Conservation (phyloP, 2,797 vertebrate genomes). For the Mus minutoides region DNA sequence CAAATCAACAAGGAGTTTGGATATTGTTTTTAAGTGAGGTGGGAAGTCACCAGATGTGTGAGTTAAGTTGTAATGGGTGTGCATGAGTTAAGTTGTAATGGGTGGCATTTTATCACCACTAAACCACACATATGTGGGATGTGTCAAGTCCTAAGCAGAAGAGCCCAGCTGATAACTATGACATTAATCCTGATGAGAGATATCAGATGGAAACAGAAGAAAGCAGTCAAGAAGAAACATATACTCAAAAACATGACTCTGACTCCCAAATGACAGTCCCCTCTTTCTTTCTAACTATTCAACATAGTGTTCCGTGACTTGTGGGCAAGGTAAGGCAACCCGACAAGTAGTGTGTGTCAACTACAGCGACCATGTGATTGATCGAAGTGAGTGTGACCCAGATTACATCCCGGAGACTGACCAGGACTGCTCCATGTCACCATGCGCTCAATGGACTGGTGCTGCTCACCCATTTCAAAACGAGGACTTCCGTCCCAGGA, state of each 20-base stretch:
- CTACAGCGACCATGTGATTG: conserved; percentile 94
- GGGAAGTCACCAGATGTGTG: neutral
- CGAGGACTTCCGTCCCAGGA: conserved; percentile 87
- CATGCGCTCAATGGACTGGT: conserved; percentile 92
- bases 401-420: conserved; percentile 93
- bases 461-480: conserved; percentile 85
- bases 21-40: neutral
- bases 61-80: neutral
- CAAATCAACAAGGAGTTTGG: neutral
- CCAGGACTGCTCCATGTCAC: conserved; percentile 96
- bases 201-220: neutral
- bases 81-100: neutral
- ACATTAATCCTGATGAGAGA: neutral
- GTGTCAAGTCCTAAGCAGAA: neutral
- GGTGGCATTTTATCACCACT: neutral
- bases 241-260: neutral
- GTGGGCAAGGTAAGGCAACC: conserved; percentile 95
- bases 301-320: conserved; percentile 95
- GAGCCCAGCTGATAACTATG: neutral
- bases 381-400: conserved; percentile 93
- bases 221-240: neutral
- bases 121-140: neutral
- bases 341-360: conserved; percentile 95
- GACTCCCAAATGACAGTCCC: conserved; percentile 38
- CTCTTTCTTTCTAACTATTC: conserved; percentile 78